Percentiles rank a stretch among this genome's conserved stretches.
Conservation (phyloP, 2,888 invertebrate species). For the Amphipoea lucens region DNA sequence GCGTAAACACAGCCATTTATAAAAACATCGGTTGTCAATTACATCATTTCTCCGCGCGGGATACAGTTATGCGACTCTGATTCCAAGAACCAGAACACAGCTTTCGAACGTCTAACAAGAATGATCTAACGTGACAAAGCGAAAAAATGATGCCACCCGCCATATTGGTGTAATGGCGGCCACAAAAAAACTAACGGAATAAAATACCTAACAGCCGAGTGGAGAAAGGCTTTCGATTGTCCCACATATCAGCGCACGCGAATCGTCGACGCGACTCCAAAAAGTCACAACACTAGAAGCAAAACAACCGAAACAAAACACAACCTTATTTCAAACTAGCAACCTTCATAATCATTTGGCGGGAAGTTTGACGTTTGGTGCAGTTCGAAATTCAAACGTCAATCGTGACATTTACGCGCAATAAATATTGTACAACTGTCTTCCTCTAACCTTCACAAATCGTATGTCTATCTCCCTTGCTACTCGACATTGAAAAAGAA, state of each 20-base stretch:
- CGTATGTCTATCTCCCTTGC: constrained; percentile 73
- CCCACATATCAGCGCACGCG: constrained; percentile 89
- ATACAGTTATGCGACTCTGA: constrained; percentile 87
- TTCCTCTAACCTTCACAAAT: constrained; percentile 73
- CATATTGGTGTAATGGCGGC: constrained; percentile 88
- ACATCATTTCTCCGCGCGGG: constrained; percentile 82
- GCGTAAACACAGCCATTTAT: constrained; percentile 24
- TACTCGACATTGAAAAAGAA: constrained; percentile 89
- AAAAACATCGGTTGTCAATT: constrained; percentile 76
- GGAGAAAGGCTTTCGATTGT: constrained; percentile 91
- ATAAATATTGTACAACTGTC: constrained; percentile 77
- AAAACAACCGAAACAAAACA: constrained; percentile 70
- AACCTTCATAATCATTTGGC: constrained; percentile 80
- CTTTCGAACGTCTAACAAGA: constrained; percentile 89
- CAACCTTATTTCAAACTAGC: constrained; percentile 76
- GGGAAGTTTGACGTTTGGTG: constrained; percentile 78
- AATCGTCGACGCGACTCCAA: constrained; percentile 79
- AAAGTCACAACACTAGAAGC: constrained; percentile 78
- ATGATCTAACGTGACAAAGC: constrained; percentile 90
- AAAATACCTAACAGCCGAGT: constrained; percentile 88
- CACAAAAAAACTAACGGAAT: constrained; percentile 90
- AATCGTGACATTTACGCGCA: constrained; percentile 78
- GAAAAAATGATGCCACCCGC: constrained; percentile 89
- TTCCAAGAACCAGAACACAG: constrained; percentile 83
- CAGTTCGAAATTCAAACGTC: constrained; percentile 78